Evolutionary conservation across 2,797 vertebrate genomes (phyloP).

Genomic region (Malacoraja senta): DNA sequence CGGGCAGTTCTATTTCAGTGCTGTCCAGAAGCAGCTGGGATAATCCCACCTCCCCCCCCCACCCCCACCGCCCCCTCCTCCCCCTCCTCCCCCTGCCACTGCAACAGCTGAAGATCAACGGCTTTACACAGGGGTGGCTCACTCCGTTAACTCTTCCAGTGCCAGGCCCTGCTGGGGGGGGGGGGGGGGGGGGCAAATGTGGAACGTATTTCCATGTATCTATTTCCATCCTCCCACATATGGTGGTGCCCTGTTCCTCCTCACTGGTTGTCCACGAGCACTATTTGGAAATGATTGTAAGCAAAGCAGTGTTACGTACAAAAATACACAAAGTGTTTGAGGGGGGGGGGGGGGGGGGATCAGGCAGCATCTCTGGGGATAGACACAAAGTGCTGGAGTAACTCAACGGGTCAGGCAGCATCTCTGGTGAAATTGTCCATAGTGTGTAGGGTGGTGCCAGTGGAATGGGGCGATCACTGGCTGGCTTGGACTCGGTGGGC

Average conservation of each 20-base stretch:
- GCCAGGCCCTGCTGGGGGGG: neutral
- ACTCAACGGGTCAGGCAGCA: too few species aligned
- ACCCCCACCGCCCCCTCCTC: too few species aligned
- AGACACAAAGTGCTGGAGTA: too few species aligned
- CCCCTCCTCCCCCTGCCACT: neutral
- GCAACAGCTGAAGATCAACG: conserved; percentile 22
- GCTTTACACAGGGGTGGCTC: too few species aligned
- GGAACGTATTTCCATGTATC: neutral
- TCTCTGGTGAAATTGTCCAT: too few species aligned
- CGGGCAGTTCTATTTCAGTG: neutral
- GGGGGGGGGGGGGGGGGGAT: too few species aligned
- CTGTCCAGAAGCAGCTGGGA: neutral
- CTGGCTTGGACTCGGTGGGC: too few species aligned
- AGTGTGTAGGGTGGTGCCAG: too few species aligned
- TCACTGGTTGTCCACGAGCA: neutral
- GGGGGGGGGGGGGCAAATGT: too few species aligned
- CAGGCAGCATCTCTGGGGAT: too few species aligned
- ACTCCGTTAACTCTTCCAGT: neutral
- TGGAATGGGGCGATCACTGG: too few species aligned
- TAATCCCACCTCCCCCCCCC: neutral
- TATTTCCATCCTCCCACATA: neutral
- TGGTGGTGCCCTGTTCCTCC: neutral
- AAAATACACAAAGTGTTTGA: too few species aligned
- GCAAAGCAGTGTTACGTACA: neutral
- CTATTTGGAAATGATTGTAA: neutral